Base-by-base conservation (phyloP, 2,797 vertebrate species). In the Valencia hispanica region DNA sequence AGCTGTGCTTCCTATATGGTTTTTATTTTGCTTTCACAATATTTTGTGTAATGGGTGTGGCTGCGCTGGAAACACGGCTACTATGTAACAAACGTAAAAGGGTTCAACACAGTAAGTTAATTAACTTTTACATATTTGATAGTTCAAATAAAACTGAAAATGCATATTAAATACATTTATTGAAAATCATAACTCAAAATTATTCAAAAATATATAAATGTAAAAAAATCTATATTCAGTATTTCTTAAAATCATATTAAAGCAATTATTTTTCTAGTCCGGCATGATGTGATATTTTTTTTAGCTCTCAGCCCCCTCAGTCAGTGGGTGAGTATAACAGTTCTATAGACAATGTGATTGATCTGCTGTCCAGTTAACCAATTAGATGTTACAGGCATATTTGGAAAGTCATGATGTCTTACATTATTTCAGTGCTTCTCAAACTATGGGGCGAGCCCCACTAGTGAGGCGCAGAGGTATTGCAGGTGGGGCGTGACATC, bases 1-100 rank as follows among this genome's bases (percentile, higher is more conserved):
- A 39, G 50, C 48, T 72, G 22, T 8, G 55, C 36, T 72, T 72
- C 70, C 50, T 55, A n/a, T n/a, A n/a, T n/a, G n/a, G n/a, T 7
- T 10, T 18, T 47, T 63, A 22, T 11, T 20, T 32, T 32, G 30
- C 30, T 20, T 61, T 61, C 20, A 1, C 32, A 61, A 20, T 20
- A 61, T 34, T 32, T 61, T 34, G 3, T 20, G 8, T 5, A 20
- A 61, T 20, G 10, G 2, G 17, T 34, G 30, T 8, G 20, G 27
- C 15, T 61, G 14, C 55, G n/a, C 53, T 55, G 53, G 25, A 55
- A 57, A 30, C 30, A 61, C 3, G 15, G 57, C 9, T 32, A 61
- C 57, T 61, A 17, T 8, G 30, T 32, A 18, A 7, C 55, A 59
- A 30, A 59, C 1, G 5, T 32, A 30, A 59, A 15, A 59, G 30